A percentile compares a stretch with the other conserved stretches of the same genome.
Conservation (phyloP, 1,140 invertebrate species). For the Hydropsyche tenuis region DNA sequence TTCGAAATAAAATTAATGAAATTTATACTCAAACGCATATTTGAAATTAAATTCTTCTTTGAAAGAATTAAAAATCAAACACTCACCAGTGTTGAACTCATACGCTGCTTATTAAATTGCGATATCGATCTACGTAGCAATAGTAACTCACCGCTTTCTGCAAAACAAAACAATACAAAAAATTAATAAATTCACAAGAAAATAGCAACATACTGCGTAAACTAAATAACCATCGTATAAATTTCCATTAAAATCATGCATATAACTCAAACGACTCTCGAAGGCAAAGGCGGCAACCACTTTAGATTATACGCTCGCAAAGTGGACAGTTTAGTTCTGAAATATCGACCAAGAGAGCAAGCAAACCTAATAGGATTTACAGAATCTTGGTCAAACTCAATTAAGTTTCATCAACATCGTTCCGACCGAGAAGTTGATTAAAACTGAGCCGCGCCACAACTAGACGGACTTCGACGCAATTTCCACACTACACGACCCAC, state of each 20-base stretch:
- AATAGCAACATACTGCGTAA: background rate
- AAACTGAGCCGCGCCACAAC: no score
- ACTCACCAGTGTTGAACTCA: no score
- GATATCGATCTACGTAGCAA: background rate
- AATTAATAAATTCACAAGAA: background rate
- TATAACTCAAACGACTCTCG: no score
- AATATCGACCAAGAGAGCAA: constrained; percentile 11
- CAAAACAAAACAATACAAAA: background rate
- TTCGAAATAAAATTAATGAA: no score
- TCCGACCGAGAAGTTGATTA: constrained; percentile 17
- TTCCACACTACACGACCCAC: no score
- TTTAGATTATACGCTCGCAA: background rate
- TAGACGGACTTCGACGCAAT: no score
- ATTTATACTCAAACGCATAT: no score
- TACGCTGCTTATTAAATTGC: background rate
- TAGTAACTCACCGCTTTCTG: constrained; percentile 6
- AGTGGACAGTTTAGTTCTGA: constrained; percentile 18
- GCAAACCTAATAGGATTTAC: constrained; percentile 30
- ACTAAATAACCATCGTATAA: background rate
- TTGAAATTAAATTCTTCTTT: no score
- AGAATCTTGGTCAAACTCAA: constrained; percentile 28
- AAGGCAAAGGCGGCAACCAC: background rate
- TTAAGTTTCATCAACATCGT: constrained; percentile 26
- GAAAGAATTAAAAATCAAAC: no score
- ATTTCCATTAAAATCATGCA: constrained; percentile 3